Base-by-base conservation (phyloP, 2,113 vertebrate species). In the Sapajus apella region DNA sequence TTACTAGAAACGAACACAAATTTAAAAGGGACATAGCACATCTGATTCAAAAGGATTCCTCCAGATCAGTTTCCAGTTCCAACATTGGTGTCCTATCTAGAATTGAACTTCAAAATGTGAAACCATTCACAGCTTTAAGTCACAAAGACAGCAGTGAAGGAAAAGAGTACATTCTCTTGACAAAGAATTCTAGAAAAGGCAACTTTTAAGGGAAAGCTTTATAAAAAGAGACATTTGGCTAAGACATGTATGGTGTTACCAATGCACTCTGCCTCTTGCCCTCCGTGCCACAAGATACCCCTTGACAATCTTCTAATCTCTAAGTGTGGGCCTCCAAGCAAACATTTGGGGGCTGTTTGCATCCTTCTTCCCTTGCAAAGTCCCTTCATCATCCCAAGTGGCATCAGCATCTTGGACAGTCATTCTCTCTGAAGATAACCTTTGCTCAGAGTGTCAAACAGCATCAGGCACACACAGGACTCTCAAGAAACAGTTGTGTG, bases 71-170 rank as follows among this genome's bases (percentile, higher is more conserved):
- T 93, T 93, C 75, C n/a, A 87, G 11, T 84, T 86, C 89, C 73
- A 83, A 61, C 68, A 87, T 18, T 95, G 68, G 30, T 89, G 95
- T 94, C 86, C 58, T 58, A 91, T 87, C 83, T 83, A 58, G 56
- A 83, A 66, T 20, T 93, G 61, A 92, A 72, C 5, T 79, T 91
- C 90, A 92, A 86, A 94, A 95, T 55, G 40, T 25, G 91, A 82
- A 93, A 95, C 32, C 55, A 83, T 20, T 20, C 40, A 21, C 6
- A n/a, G 40, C 52, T 79, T 61, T 66, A 82, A 68, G 64, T 82
- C 40, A 73, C 43, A 86, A 87, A 88, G 56, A 96, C 91, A 66
- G 27, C 20, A 52, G 16, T 80, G 16, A 76, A 75, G 47, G 56
- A 56, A 88, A 93, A 82, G 68, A 95, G n/a, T 17, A 84, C 35